Base-by-base conservation (phyloP, 2,113 vertebrate species). In the Enhydra lutris region DNA sequence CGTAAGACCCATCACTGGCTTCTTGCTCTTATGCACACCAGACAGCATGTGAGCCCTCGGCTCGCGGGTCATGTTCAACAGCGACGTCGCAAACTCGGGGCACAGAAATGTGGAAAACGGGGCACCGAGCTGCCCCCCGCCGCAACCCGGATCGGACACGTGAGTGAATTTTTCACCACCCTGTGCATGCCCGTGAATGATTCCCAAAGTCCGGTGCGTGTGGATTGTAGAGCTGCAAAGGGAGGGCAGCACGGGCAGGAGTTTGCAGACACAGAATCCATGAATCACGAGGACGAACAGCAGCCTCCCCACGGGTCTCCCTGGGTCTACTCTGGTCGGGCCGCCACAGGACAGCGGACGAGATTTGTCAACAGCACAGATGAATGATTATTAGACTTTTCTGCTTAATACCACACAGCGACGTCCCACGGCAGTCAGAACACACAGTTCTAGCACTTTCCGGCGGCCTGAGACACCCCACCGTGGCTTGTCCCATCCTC, bases 251-350 rank as follows among this genome's bases (percentile, higher is more conserved):
- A 0, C 29, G 7, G 0, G 0, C 7, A 23, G 59, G 74, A 21
- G 21, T 47, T 47, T 47, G 31, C 50, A 31, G 45, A 78, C 21
- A 2, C 3, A 5, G 50, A 67, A 3, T 42, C 47, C 4, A 3
- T 8, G n/a, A 29, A 10, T 21, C 45, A 45, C 1, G 29, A 36
- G 21, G 10, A 0, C 3, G 0, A 1, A 2, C 36, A n/a, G 36
- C 11, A 11, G 29, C 29, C 29, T n/a, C 29, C 47, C 21, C 10
- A 52, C 3, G 1, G 11, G 21, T 29, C 6, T 65, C 57, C 14
- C n/a, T 14, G 18, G 34, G 42, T 42, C 55, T 1, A 5, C 26
- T 74, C 55, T 29, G 26, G 29, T 4, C 55, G 2, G n/a, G 15
- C 50, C 7, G 18, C 10, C 14, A 21, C 7, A 2, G 20, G 4